Conservation (phyloP, 2,113 vertebrate genomes). For the Nothocercus julius region DNA sequence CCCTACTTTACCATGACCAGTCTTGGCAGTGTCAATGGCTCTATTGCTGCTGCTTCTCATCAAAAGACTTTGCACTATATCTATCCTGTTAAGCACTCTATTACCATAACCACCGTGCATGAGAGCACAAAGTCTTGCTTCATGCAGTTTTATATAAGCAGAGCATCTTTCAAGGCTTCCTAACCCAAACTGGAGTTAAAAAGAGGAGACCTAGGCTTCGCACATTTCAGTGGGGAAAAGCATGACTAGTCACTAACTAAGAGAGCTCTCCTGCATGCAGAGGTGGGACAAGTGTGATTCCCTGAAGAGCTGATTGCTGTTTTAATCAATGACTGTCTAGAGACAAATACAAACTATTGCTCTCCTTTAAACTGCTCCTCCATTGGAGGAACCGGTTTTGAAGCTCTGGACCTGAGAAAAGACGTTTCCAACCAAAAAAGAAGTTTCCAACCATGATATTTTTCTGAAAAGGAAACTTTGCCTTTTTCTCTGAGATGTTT, state of each 20-base stretch:
- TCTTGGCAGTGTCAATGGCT: neutral
- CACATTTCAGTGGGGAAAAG: neutral
- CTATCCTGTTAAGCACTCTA: neutral
- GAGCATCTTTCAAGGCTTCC: neutral
- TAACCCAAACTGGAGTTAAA: neutral
- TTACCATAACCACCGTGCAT: neutral
- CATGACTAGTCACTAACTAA: neutral
- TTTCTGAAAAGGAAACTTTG: neutral
- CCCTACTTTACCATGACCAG: rapidly evolving
- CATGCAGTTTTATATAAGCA: neutral
- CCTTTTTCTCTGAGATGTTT: neutral
- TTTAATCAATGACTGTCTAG: neutral
- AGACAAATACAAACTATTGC: neutral
- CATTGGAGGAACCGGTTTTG: neutral
- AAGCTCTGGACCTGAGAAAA: neutral
- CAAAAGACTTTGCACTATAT: neutral
- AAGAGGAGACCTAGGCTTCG: neutral
- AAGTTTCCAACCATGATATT: neutral
- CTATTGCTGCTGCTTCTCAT: neutral
- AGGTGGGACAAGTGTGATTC: neutral
- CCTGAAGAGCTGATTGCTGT: neutral
- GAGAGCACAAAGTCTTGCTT: neutral
- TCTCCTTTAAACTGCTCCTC: neutral
- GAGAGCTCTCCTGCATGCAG: neutral
- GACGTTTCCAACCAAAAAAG: no score